Conservation (phyloP, 1,140 invertebrate genomes). For the Branchinecta lynchi region DNA sequence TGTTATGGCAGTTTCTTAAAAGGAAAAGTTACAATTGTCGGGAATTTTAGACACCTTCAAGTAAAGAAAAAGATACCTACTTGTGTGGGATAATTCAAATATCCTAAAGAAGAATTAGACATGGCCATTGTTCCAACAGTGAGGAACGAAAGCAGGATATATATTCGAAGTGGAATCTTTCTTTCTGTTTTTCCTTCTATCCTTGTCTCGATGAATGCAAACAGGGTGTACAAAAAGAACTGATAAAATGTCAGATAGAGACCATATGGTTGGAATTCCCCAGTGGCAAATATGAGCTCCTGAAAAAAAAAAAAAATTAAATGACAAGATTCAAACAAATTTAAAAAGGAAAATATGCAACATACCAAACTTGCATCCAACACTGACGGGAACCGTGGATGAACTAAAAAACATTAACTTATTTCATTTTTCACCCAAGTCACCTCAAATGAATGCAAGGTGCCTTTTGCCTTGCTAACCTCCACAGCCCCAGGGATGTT, state of each 20-base stretch:
- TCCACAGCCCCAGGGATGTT: too few species aligned
- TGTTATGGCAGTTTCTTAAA: background rate
- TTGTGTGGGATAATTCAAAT: slow-evolving; percentile 84
- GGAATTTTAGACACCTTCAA: background rate
- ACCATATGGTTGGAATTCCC: slow-evolving; percentile 73
- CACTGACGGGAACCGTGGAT: too few species aligned
- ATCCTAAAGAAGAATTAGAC: slow-evolving; percentile 85
- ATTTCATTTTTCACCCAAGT: too few species aligned
- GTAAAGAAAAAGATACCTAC: slow-evolving; percentile 18
- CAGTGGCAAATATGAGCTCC: slow-evolving; percentile 77
- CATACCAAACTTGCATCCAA: too few species aligned
- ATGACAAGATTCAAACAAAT: too few species aligned
- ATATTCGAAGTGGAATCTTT: slow-evolving; percentile 66
- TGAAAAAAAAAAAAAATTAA: slow-evolving; percentile 30
- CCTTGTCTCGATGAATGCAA: slow-evolving; percentile 58
- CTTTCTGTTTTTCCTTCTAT: slow-evolving; percentile 45
- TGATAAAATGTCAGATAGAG: slow-evolving; percentile 86
- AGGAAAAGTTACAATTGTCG: background rate
- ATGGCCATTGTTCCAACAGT: slow-evolving; percentile 90
- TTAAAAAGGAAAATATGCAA: too few species aligned
- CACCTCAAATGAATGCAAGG: too few species aligned
- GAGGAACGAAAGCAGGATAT: slow-evolving; percentile 62
- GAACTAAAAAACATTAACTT: too few species aligned
- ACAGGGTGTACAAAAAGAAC: slow-evolving; percentile 67
- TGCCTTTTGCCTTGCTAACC: too few species aligned